Evolutionary conservation across 2,888 invertebrate genomes (phyloP), one percentile per base, ranked within the genome.

Genomic region (Callyntrura sp.): DNA sequence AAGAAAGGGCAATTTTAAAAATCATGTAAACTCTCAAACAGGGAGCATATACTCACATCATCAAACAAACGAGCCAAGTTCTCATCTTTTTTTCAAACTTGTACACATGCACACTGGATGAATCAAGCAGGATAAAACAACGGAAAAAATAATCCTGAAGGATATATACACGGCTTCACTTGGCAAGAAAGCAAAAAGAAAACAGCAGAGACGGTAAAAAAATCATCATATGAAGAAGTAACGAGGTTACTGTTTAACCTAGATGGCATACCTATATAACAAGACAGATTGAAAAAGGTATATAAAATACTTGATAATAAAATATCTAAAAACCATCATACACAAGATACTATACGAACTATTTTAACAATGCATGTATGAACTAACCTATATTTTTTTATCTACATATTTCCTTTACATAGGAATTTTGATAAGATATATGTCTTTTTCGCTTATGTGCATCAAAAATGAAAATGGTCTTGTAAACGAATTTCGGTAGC

Each of bases 61-160:
- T n/a, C 35, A 68, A 68, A 68, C 68, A 68, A 68, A 35, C 68
- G 35, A 35, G n/a, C 68, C 35, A 68, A 35, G 35, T 14, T 35
- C 68, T 35, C 11, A 68, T 68, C 68, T 68, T 68, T 60, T 35
- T 68, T n/a, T n/a, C 28, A 35, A 43, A 68, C n/a, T n/a, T n/a
- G 35, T 68, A 68, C 68, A 68, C 68, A 68, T n/a, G n/a, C n/a
- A n/a, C n/a, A n/a, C n/a, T n/a, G n/a, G n/a, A n/a, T n/a, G 9
- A 68, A 35, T 68, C 68, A 68, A n/a, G 6, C 8, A 57, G 17
- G 17, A 9, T 20, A 25, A 9, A n/a, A 3, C 2, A 35, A 11
- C 2, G 35, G 35, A 68, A 35, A n/a, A 17, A 28, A 68, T 68
- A 68, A 62, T 62, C 62, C 25, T 35, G 35, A 68, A 68, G 68